Evolutionary conservation across 2,888 invertebrate genomes (phyloP).

Genomic region (Scaptomyza parva): DNA sequence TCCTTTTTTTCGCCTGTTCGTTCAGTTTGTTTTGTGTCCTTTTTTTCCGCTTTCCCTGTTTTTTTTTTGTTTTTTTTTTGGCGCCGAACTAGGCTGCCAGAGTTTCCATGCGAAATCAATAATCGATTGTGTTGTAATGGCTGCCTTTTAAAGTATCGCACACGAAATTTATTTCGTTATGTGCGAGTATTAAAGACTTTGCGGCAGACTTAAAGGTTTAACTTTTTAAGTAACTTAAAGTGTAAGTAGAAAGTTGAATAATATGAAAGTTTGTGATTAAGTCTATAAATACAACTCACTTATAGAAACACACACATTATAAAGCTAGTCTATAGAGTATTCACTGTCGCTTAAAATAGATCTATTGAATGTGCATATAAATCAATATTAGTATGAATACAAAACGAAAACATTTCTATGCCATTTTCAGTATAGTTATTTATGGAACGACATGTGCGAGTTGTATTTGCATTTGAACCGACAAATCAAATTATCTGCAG

Average conservation of each 20-base stretch:
- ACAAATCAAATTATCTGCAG: conserved; percentile 70
- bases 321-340: neutral
- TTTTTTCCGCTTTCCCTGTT: conserved; percentile 45
- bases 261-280: neutral
- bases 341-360: neutral
- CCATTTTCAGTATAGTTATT: conserved; percentile 44
- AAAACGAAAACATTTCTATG: conserved; percentile 12
- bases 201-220: conserved; percentile 18
- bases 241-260: neutral
- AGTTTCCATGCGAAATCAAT: conserved; percentile 62
- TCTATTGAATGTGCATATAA: neutral
- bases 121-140: conserved; percentile 69
- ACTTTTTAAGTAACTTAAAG: neutral
- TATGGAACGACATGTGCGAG: conserved; percentile 37
- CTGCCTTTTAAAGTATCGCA: conserved; percentile 47
- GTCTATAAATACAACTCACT: too few species aligned
- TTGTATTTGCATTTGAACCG: conserved; percentile 52
- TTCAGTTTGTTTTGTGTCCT: conserved; percentile 58
- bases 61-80: conserved; percentile 11
- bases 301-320: neutral
- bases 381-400: conserved; percentile 28
- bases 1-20: conserved; percentile 28
- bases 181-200: conserved; percentile 58
- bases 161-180: conserved; percentile 30
- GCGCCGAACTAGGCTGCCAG: conserved; percentile 68